Evolutionary conservation across 2,888 invertebrate genomes (phyloP).

Genomic region (Stenichneumon culpator): DNA sequence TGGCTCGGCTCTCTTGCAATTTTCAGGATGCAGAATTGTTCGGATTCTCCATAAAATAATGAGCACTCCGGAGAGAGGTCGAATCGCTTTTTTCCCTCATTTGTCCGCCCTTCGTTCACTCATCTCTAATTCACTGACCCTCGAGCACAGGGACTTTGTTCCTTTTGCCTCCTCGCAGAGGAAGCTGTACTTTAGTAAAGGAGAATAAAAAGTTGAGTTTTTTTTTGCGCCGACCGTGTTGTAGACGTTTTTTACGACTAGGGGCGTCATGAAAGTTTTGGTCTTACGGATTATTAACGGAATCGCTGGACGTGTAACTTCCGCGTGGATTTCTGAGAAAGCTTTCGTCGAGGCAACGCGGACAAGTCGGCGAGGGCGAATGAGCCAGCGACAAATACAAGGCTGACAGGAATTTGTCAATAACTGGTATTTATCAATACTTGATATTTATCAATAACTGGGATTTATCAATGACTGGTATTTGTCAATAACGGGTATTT

Average conservation of each 20-base stretch:
- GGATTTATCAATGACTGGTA: no score
- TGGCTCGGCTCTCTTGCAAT: neutral
- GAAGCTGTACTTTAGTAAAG: no score
- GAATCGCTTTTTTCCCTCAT: neutral
- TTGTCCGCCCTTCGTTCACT: constrained; percentile 6
- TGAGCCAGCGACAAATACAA: constrained; percentile 20
- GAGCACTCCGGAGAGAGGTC: constrained; percentile 30
- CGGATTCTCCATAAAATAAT: constrained; percentile 48
- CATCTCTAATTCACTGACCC: neutral
- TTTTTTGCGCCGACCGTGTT: neutral
- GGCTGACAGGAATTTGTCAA: constrained; percentile 15
- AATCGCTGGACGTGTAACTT: neutral
- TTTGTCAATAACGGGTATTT: no score
- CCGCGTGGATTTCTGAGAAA: neutral
- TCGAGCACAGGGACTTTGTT: no score
- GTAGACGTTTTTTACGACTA: neutral
- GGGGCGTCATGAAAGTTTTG: neutral
- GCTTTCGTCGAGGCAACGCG: neutral
- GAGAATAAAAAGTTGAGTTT: no score
- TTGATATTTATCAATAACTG: no score
- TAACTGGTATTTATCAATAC: no score
- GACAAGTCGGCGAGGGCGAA: neutral
- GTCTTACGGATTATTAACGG: neutral
- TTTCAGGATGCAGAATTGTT: neutral
- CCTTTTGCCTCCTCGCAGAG: no score